Percentiles rank a stretch among this genome's conserved stretches.
Conservation (phyloP, 2,113 vertebrate genomes). For the Malurus elegans region DNA sequence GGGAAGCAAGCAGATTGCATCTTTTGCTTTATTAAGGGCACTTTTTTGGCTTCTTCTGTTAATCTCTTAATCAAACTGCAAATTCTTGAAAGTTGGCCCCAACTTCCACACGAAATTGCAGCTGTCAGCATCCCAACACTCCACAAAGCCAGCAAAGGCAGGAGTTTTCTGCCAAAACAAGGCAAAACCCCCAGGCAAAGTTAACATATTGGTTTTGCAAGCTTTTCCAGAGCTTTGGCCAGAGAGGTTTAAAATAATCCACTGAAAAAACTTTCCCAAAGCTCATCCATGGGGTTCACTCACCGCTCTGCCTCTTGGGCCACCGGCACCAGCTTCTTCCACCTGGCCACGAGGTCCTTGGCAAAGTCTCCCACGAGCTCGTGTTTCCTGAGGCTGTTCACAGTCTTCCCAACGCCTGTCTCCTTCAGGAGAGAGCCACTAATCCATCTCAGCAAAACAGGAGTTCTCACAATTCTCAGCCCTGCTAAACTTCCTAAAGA, state of each 20-base stretch:
- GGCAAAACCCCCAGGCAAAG: neutral
- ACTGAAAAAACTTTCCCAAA: neutral
- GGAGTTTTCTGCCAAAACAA: neutral
- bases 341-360: conserved; percentile 89
- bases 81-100: neutral
- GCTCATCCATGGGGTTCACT: neutral
- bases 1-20: neutral
- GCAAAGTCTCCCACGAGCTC: conserved; percentile 86
- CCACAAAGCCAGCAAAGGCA: neutral
- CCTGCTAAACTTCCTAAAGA: neutral
- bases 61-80: neutral
- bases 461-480: neutral
- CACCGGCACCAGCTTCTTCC: conserved; percentile 94
- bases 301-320: conserved; percentile 85
- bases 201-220: neutral
- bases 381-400: conserved; percentile 95
- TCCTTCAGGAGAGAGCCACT: conserved; percentile 73
- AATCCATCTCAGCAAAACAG: neutral
- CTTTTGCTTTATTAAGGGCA: neutral
- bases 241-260: neutral
- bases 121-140: neutral
- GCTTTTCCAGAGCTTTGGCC: neutral
- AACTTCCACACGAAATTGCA: neutral
- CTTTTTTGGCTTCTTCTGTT: neutral
- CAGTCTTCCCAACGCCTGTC: conserved; percentile 93